Conservation (phyloP, 1,140 invertebrate genomes). For the Drosophila parvula region DNA sequence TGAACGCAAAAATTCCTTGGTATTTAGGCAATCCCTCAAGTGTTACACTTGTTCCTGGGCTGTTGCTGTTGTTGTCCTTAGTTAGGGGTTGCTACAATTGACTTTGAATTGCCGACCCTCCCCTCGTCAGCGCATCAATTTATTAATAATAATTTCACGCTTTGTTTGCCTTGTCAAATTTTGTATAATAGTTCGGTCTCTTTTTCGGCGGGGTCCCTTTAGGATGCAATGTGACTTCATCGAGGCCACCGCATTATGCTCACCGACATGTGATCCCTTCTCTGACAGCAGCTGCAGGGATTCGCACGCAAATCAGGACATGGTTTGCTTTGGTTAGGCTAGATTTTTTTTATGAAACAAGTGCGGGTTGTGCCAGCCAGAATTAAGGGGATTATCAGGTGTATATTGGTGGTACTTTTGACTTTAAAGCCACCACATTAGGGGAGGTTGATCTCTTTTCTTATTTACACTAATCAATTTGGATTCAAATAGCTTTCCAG, state of each 20-base stretch:
- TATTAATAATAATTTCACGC: slow-evolving; percentile 83
- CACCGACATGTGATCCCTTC: slow-evolving; percentile 43
- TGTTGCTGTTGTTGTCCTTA: neutral
- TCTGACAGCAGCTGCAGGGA: slow-evolving; percentile 49
- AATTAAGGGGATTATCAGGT: slow-evolving; percentile 69
- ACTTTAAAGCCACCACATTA: slow-evolving; percentile 14
- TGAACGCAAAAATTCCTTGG: slow-evolving; percentile 78
- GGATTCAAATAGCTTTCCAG: neutral
- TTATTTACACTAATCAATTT: neutral
- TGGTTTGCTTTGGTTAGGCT: slow-evolving; percentile 35
- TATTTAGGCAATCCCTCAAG: slow-evolving; percentile 63
- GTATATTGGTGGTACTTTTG: slow-evolving; percentile 46
- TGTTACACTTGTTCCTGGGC: slow-evolving; percentile 66
- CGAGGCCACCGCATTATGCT: slow-evolving; percentile 24
- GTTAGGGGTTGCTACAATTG: slow-evolving; percentile 65
- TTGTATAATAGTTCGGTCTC: slow-evolving; percentile 56
- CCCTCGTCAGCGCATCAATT: slow-evolving; percentile 46
- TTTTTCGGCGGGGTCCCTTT: neutral
- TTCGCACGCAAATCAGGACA: slow-evolving; percentile 64
- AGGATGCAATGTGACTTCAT: slow-evolving; percentile 59
- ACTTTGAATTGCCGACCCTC: slow-evolving; percentile 42
- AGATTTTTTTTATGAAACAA: slow-evolving; percentile 32
- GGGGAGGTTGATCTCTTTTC: neutral
- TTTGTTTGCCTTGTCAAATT: slow-evolving; percentile 76
- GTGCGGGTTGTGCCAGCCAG: slow-evolving; percentile 39